phyloP scores from a whole-genome alignment of 2,888 invertebrate species.

The Saturnia pavonia region DNA sequence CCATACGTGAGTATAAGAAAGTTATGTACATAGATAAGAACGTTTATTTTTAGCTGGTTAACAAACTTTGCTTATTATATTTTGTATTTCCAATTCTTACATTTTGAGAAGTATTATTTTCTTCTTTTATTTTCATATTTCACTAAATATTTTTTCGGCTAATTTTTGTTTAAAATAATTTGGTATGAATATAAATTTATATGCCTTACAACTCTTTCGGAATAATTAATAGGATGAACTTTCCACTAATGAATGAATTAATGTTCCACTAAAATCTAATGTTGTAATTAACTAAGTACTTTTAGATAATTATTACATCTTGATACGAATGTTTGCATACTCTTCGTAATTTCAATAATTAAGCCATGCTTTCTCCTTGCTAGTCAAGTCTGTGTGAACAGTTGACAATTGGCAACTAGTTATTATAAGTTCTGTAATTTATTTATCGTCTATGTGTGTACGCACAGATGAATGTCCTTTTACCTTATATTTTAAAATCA shows the following conservation, averaged over 20 bases:
- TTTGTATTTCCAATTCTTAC: neutral
- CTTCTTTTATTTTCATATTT: neutral
- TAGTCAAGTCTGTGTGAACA: too few relatives aligned
- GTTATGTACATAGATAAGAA: slow-evolving; percentile 13
- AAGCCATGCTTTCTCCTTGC: too few relatives aligned
- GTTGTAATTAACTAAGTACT: neutral
- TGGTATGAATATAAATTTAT: neutral
- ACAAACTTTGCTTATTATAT: neutral
- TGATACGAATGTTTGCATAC: too few relatives aligned
- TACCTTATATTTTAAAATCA: too few relatives aligned
- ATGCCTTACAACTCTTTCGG: neutral
- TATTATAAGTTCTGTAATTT: too few relatives aligned
- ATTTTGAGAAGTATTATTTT: neutral
- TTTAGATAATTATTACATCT: neutral
- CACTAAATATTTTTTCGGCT: neutral
- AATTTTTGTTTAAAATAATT: neutral
- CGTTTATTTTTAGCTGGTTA: neutral
- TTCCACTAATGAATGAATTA: too few relatives aligned
- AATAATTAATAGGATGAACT: too few relatives aligned
- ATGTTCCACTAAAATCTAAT: neutral
- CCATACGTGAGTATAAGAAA: slow-evolving; percentile 40
- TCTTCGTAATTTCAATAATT: too few relatives aligned
- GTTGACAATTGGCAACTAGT: too few relatives aligned
- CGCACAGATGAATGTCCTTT: too few relatives aligned
- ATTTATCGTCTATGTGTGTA: too few relatives aligned